Percentiles rank a stretch among this genome's conserved stretches.
These are phyloP conservation scores for Silurus meridionalis DNA, from an alignment of 2,113 vertebrate genomes.

Conservation along the genomic window DNA sequence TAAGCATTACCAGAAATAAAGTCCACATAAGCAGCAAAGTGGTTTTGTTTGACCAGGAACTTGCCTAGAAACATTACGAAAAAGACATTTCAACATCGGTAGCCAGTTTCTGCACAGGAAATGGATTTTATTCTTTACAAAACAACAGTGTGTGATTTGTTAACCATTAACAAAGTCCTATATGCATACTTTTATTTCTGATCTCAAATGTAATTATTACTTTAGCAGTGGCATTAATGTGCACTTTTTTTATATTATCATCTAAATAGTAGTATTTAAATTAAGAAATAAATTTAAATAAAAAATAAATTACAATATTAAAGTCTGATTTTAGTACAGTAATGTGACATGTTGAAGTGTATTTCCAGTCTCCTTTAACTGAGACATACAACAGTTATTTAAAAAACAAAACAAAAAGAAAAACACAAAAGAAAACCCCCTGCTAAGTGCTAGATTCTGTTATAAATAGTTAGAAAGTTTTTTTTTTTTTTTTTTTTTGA, in stretches of 20 bases:
- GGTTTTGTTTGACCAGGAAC: neutral
- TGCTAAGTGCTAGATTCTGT: neutral
- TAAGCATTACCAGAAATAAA: neutral
- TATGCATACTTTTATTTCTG: neutral
- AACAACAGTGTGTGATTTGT: neutral
- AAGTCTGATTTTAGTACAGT: neutral
- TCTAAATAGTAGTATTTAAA: neutral
- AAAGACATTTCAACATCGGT: neutral
- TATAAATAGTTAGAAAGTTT: neutral
- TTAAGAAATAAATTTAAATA: neutral
- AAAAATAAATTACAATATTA: neutral
- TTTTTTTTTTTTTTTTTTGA: neutral
- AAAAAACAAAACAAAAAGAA: neutral
- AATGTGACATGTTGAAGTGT: too few species aligned
- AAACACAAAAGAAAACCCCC: neutral
- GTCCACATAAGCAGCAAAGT: constrained; percentile 18
- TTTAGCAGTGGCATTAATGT: neutral
- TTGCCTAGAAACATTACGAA: neutral
- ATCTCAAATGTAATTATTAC: neutral
- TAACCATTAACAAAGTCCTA: neutral
- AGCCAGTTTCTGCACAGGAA: neutral
- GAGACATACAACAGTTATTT: neutral
- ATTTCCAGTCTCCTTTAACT: neutral
- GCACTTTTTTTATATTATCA: neutral
- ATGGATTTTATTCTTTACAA: neutral